A percentile compares a stretch with the other conserved stretches of the same genome.
Evolutionary conservation across 2,113 vertebrate species (phyloP).

Genomic region (Plectropomus leopardus): DNA sequence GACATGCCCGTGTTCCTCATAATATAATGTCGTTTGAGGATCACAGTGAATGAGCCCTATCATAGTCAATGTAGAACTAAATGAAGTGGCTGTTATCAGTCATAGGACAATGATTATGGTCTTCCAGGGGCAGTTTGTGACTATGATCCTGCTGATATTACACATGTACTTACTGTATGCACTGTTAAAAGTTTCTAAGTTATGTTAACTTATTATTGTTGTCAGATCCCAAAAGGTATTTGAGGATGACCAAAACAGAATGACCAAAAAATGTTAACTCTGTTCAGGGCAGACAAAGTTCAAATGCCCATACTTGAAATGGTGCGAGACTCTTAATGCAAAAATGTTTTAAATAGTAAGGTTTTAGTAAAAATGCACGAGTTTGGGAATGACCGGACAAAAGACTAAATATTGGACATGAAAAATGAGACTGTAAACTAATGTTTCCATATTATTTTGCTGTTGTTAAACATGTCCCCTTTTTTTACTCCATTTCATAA

Average conservation of each 20-base stretch:
- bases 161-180: conserved; percentile 31
- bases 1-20: conserved; percentile 67
- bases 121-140: conserved; percentile 38
- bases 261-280: too few relatives aligned
- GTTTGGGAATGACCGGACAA: too few relatives aligned
- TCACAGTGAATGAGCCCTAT: conserved; percentile 70
- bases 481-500: too few relatives aligned
- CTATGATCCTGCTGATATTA: conserved; percentile 21
- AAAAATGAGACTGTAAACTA: too few relatives aligned
- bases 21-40: conserved; percentile 70
- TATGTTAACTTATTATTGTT: not conserved
- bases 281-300: too few relatives aligned
- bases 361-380: too few relatives aligned
- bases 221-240: not conserved
- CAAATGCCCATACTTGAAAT: too few relatives aligned
- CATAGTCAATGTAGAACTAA: conserved; percentile 63
- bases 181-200: conserved; percentile 12
- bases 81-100: conserved; percentile 72
- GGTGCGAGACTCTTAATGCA: too few relatives aligned
- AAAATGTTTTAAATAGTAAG: too few relatives aligned
- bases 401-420: too few relatives aligned
- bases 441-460: too few relatives aligned
- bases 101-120: conserved; percentile 52
- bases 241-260: not conserved
- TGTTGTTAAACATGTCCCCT: too few relatives aligned